Percentiles rank a stretch among this genome's conserved stretches.
These are phyloP conservation scores for Apis florea DNA, from an alignment of 1,140 invertebrate genomes.

Conservation along the genomic window DNA sequence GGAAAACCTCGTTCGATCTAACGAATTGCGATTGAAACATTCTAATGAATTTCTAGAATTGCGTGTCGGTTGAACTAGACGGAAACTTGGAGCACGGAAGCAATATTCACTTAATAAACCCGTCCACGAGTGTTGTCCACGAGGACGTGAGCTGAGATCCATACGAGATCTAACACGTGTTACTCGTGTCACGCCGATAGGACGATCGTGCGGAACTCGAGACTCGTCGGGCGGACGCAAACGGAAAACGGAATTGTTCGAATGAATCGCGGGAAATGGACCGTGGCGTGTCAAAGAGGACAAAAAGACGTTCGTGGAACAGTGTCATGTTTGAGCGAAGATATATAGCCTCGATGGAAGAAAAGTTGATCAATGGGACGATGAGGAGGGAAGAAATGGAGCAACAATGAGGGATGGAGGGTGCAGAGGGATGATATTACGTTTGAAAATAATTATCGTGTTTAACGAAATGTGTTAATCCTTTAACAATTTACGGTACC, in stretches of 20 bases:
- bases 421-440: neutral
- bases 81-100: neutral
- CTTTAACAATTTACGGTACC: too few species aligned
- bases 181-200: neutral
- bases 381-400: neutral
- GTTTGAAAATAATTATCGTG: neutral
- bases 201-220: neutral
- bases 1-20: too few species aligned
- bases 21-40: constrained; percentile 1
- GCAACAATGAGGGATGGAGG: too few species aligned
- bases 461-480: neutral
- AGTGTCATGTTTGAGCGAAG: neutral
- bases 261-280: constrained; percentile 4
- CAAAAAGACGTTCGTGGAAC: neutral
- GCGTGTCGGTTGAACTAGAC: neutral
- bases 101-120: constrained; percentile 48
- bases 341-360: neutral
- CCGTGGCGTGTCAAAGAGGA: neutral
- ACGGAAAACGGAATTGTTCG: neutral
- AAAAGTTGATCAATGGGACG: neutral
- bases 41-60: neutral
- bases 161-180: constrained; percentile 28
- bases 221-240: neutral
- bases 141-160: constrained; percentile 20
- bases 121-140: neutral